These are phyloP conservation scores for Ondatra zibethicus DNA, from an alignment of 2,113 vertebrate species.

Conservation along the genomic window DNA sequence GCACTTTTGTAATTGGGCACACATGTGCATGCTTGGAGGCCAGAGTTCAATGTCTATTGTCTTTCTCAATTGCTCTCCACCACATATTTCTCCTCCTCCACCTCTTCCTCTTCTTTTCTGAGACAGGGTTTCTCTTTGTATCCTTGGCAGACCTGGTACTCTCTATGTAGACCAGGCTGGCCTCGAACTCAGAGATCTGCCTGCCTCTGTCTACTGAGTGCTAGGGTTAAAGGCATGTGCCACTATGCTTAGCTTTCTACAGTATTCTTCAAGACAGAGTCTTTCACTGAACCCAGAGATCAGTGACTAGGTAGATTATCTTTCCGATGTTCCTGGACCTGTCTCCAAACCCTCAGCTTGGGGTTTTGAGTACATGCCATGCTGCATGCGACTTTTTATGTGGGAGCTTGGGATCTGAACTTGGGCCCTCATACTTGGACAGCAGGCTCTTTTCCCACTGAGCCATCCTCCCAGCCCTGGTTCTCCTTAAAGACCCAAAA, in stretches of 20 bases:
- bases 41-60: neutral
- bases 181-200: neutral
- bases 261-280: neutral
- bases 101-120: neutral
- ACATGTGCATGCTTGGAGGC: neutral
- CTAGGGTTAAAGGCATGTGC: neutral
- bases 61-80: neutral
- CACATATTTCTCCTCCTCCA: neutral
- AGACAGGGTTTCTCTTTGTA: neutral
- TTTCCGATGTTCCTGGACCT: neutral
- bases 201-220: neutral
- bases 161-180: neutral
- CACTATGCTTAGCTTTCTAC: neutral
- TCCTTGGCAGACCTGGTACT: neutral
- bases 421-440: too few species aligned
- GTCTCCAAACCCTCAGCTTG: neutral
- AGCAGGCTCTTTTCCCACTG: neutral
- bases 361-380: neutral
- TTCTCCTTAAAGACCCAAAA: neutral
- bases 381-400: too few species aligned
- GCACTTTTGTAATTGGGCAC: neutral
- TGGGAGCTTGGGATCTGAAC: neutral
- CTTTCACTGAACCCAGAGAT: neutral
- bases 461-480: neutral
- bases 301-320: neutral